Conservation (phyloP, 2,113 vertebrate genomes). For the Zosterops pallidus region DNA sequence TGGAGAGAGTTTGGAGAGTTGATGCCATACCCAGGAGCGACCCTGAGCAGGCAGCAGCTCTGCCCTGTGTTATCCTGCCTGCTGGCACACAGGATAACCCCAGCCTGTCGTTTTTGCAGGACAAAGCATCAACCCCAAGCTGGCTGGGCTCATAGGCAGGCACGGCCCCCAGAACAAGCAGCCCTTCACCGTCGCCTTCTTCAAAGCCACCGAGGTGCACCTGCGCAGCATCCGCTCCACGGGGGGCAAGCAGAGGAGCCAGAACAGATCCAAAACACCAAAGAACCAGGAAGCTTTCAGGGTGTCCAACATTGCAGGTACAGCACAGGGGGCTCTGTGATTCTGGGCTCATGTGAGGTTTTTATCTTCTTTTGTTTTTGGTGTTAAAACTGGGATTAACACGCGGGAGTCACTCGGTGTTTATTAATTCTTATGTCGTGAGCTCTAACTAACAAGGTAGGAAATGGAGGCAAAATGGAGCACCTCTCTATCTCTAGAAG, state of each 20-base stretch:
- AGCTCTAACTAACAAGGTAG: neutral
- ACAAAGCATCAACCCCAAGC: conserved; percentile 90
- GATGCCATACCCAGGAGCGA: accelerated
- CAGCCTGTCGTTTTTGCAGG: conserved; percentile 65
- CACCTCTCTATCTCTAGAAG: neutral
- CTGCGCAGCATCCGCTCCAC: conserved; percentile 91
- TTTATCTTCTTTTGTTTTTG: neutral
- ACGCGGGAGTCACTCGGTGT: neutral
- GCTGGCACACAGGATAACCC: neutral
- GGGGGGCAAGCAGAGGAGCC: conserved; percentile 85
- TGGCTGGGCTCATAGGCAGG: conserved; percentile 89
- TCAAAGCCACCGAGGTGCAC: conserved; percentile 96
- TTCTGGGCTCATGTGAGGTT: neutral
- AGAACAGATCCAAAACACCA: conserved; percentile 87
- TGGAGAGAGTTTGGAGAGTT: neutral
- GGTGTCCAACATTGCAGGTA: conserved; percentile 90
- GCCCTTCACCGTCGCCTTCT: conserved; percentile 97
- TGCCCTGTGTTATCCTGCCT: neutral
- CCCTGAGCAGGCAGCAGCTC: neutral
- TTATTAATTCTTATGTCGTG: neutral
- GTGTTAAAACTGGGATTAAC: neutral
- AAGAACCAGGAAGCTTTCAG: conserved; percentile 91
- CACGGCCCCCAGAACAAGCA: conserved; percentile 96
- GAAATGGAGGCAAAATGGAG: neutral
- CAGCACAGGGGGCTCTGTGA: accelerated